phyloP scores from a whole-genome alignment of 2,888 invertebrate genomes.

The Tigriopus californicus region DNA sequence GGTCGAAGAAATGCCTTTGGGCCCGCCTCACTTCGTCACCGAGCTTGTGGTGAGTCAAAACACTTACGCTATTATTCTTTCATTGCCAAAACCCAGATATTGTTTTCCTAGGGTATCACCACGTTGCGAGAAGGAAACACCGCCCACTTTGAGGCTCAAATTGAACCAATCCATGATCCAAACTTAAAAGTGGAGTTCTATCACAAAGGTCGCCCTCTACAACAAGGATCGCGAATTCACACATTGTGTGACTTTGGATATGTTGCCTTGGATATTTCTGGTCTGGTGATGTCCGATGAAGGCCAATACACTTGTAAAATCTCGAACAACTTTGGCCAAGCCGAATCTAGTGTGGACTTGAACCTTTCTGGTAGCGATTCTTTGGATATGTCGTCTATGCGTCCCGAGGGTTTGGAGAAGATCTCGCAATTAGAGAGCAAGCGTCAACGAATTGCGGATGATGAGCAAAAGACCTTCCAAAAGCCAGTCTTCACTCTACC shows the following conservation, averaged over 20 bases:
- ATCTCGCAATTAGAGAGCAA: constrained; percentile 56
- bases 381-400: constrained; percentile 71
- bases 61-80: no score
- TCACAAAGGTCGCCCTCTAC: constrained; percentile 75
- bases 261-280: constrained; percentile 81
- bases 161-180: constrained; percentile 73
- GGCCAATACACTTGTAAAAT: constrained; percentile 87
- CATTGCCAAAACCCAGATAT: no score
- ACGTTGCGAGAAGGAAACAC: constrained; percentile 72
- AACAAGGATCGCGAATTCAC: constrained; percentile 76
- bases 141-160: constrained; percentile 78
- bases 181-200: constrained; percentile 75
- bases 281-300: constrained; percentile 83
- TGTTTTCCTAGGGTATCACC: constrained; percentile 44
- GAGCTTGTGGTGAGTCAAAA: constrained; percentile 45
- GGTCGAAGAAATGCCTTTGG: constrained; percentile 53
- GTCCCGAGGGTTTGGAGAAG: constrained; percentile 85
- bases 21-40: constrained; percentile 63
- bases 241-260: constrained; percentile 95
- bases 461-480: constrained; percentile 65
- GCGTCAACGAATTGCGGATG: constrained; percentile 34
- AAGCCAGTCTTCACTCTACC: constrained; percentile 88
- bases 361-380: constrained; percentile 50
- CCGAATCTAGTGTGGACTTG: constrained; percentile 46
- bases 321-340: constrained; percentile 75